Evolutionary conservation across 2,888 invertebrate species (phyloP).

Genomic region (Morinoia aosen): DNA sequence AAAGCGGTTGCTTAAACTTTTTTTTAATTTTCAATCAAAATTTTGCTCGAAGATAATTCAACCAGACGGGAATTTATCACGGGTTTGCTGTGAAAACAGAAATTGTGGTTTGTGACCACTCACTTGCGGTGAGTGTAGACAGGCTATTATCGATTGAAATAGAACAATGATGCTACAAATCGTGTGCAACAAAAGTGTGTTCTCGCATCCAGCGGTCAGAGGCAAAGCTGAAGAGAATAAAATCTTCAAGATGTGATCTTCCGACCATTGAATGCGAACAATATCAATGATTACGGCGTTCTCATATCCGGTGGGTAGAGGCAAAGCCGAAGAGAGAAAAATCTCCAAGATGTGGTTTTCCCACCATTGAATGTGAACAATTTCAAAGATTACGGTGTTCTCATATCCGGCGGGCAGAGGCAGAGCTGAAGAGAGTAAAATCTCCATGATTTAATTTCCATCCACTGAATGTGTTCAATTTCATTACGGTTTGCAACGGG

Average conservation of each 20-base stretch:
- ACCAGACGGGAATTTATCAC: too few species aligned
- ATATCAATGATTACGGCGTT: background rate
- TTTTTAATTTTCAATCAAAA: too few species aligned
- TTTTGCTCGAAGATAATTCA: too few species aligned
- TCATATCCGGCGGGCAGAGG: background rate
- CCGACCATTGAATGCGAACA: background rate
- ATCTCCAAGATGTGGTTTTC: background rate
- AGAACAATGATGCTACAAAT: too few species aligned
- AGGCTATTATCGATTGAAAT: too few species aligned
- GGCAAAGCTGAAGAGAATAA: background rate
- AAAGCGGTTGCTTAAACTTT: too few species aligned
- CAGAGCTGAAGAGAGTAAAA: background rate
- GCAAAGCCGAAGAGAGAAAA: background rate
- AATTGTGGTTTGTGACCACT: too few species aligned
- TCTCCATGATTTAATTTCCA: background rate
- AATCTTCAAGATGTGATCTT: background rate
- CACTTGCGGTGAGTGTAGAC: too few species aligned
- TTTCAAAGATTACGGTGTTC: background rate
- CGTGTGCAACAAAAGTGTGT: too few species aligned
- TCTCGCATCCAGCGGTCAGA: background rate
- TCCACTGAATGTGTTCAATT: background rate
- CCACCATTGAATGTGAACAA: background rate
- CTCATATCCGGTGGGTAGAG: background rate
- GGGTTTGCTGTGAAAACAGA: too few species aligned
- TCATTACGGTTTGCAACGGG: background rate